Percentiles rank a stretch among this genome's conserved stretches.
Conservation (phyloP, 2,888 invertebrate species). For the Rhaphigaster nebulosa region DNA sequence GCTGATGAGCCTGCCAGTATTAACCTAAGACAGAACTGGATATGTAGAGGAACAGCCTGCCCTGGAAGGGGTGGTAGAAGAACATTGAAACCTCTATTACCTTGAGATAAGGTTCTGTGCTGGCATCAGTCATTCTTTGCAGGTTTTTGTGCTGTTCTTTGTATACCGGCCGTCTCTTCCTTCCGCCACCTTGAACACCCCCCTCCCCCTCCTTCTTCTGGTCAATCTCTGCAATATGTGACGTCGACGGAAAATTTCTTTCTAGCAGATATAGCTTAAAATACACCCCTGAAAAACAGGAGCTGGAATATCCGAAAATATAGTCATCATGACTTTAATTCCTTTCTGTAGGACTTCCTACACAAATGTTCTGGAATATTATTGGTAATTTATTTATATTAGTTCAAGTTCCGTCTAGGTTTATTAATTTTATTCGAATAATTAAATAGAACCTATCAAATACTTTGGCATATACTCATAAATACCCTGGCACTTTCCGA, state of each 20-base stretch:
- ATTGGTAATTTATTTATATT: not conserved
- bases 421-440: too few relatives aligned
- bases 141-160: not conserved
- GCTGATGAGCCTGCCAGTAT: too few relatives aligned
- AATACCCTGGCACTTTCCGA: too few relatives aligned
- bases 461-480: too few relatives aligned
- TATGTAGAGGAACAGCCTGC: not conserved
- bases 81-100: not conserved
- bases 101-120: not conserved
- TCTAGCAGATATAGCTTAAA: not conserved
- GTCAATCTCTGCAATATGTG: constrained; percentile 25
- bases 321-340: not conserved
- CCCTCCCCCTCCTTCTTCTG: not conserved
- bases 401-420: too few relatives aligned
- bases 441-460: too few relatives aligned
- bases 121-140: not conserved
- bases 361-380: not conserved
- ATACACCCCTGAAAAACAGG: not conserved
- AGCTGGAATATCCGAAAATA: not conserved
- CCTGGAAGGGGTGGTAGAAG: not conserved
- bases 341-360: not conserved
- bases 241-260: not conserved
- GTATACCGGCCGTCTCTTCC: not conserved
- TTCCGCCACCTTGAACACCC: not conserved
- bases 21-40: too few relatives aligned